Base-by-base conservation (phyloP, 2,888 invertebrate species). In the Tryphoninae sp. region DNA sequence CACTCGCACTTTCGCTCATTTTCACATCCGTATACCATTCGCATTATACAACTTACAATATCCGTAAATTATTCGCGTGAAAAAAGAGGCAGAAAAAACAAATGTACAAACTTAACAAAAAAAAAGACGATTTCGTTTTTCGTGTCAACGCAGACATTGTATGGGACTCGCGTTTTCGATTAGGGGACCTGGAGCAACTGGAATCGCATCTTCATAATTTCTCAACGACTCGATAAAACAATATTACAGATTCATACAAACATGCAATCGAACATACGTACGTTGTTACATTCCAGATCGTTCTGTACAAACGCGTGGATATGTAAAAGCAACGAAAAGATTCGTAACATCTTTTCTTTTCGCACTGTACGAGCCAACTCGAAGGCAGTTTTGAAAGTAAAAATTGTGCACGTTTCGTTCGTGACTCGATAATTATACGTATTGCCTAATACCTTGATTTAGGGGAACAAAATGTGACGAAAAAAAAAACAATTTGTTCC, bases 61-160 rank as follows among this genome's bases (percentile, higher is more conserved):
- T 76, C 75, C 58, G 78, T 74, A 71, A 78, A 74, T 53, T 64
- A 77, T 72, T 40, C 40, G 19, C 19, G 68, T 67, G 9, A 49
- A 75, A 81, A 81, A 76, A 74, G 40, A 86, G 87, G 88, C 85
- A 88, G 87, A 88, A 87, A 68, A 81, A 74, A 68, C 19, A 86
- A 88, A 87, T 88, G 85, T 90, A 89, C 88, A 89, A 88, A 89
- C 86, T 83, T 87, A 89, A 89, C 85, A 87, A 88, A 85, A 69
- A 79, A 74, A 78, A 78, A 62, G 45, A 74, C 75, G 67, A 72
- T n/a, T 55, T 75, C 19, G 3, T 72, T 55, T 72, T 72, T 22
- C 19, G 23, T 19, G 55, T 71, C 22, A 55, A 71, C 61, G 68
- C 58, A 62, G 49, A 68, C 9, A 19, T 26, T 71, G 59, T 19